A percentile compares a stretch with the other conserved stretches of the same genome.
Conservation (phyloP, 1,140 invertebrate species). For the Ceratitis capitata region DNA sequence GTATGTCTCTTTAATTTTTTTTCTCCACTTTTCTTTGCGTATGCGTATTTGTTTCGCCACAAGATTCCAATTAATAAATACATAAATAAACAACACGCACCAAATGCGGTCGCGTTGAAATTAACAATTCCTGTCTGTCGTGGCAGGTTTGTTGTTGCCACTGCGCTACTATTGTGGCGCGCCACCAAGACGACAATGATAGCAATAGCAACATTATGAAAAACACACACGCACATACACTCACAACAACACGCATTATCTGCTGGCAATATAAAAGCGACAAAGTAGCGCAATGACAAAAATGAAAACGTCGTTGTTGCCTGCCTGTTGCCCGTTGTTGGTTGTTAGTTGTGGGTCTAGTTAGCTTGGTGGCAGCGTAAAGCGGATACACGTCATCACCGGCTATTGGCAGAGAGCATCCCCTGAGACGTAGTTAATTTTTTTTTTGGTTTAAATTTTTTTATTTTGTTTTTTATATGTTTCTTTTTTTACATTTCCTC, state of each 20-base stretch:
- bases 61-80: conserved; percentile 35
- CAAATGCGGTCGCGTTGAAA: conserved; percentile 20
- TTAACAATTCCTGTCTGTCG: not conserved
- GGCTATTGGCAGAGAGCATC: no score
- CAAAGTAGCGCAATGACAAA: not conserved
- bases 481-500: no score
- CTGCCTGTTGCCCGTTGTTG: no score
- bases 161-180: not conserved
- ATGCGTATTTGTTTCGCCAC: not conserved
- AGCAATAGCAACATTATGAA: not conserved
- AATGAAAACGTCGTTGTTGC: not conserved
- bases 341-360: not conserved
- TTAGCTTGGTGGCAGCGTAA: not conserved
- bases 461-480: not conserved
- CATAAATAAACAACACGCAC: conserved; percentile 24
- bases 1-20: no score
- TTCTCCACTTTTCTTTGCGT: no score
- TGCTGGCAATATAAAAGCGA: not conserved
- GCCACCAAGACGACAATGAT: not conserved
- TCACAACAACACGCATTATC: not conserved
- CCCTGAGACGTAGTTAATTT: not conserved
- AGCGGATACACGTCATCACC: not conserved
- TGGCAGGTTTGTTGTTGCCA: not conserved
- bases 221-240: not conserved
- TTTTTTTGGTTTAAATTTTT: not conserved